Evolutionary conservation across 2,113 vertebrate genomes (phyloP), one percentile per base, ranked within the genome.

Genomic region (Vireo altiloquus): DNA sequence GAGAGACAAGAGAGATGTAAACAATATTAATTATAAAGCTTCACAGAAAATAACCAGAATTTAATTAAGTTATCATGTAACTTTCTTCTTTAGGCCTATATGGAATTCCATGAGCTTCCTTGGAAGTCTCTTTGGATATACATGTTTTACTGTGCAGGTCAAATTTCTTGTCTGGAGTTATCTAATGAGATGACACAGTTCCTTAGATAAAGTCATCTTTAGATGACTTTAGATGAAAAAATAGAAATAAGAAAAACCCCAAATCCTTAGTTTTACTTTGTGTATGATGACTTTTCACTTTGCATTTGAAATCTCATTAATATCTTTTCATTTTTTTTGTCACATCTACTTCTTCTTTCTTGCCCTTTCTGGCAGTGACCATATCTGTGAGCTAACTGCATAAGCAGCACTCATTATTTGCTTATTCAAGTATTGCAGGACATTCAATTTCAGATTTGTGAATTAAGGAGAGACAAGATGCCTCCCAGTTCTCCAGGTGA

Each of bases 391-490:
- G 66, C 79, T 92, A 95, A 84, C 46, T 89, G 76, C 61, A 95
- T 87, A 96, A 96, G 96, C 42, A 96, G 61, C 46, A n/a, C 64
- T 97, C 77, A 47, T 97, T 97, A 97, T 90, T 94, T n/a, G 79
- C 95, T 98, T 97, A 95, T 94, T 97, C 92, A 97, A 97, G 87
- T 97, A 96, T 95, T 97, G 91, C 95, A 97, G 91, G 89, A 87
- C 95, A 97, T 96, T 97, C 82, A 95, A 91, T 96, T 97, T 97
- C 82, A 84, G 85, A 76, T 92, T 96, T 96, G 80, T 95, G 92
- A 97, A 95, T 91, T 95, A 90, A 80, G 86, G 95, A 97, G 69
- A 79, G 79, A 69, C 78, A 91, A 95, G 78, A 95, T 90, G 92
- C 76, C 76, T 95, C 50, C 40, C 35, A 81, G 89, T 96, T 97